These are phyloP conservation scores for Baryphthengus martii DNA, from an alignment of 2,113 vertebrate species.

Conservation along the genomic window DNA sequence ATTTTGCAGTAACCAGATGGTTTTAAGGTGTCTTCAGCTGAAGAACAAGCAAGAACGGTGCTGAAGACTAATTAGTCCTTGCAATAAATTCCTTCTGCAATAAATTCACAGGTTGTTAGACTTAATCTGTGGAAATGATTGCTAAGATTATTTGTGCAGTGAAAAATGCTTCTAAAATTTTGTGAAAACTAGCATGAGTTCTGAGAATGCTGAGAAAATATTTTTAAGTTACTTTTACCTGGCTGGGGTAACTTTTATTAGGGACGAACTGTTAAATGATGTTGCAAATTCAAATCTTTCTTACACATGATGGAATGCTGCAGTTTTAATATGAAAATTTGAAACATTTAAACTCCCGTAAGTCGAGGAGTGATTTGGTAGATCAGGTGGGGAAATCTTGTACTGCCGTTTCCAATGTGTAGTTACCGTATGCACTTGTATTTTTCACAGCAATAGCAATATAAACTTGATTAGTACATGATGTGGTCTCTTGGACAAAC, in stretches of 20 bases:
- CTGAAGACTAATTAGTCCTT: constrained; percentile 67
- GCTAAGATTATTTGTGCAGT: constrained; percentile 27
- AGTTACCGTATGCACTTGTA: background rate
- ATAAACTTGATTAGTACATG: background rate
- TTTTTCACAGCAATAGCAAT: background rate
- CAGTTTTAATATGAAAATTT: background rate
- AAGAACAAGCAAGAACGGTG: constrained; percentile 51
- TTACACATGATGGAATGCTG: background rate
- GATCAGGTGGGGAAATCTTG: background rate
- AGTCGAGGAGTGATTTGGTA: background rate
- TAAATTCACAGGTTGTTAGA: constrained; percentile 64
- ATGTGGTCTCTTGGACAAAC: background rate
- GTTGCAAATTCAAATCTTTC: background rate
- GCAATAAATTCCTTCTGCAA: constrained; percentile 70
- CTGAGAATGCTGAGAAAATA: background rate
- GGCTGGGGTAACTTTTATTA: background rate
- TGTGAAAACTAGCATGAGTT: constrained; percentile 8
- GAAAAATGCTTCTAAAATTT: constrained; percentile 40
- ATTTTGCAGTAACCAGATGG: constrained; percentile 49
- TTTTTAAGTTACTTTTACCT: background rate
- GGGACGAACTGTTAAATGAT: background rate
- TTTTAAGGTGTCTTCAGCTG: constrained; percentile 68
- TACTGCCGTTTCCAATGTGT: background rate
- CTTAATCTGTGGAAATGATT: constrained; percentile 51
- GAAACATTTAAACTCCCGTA: background rate